Percentiles rank a stretch among this genome's conserved stretches.
Evolutionary conservation across 2,797 vertebrate species (phyloP).

Genomic region (Phylloscopus collybita): DNA sequence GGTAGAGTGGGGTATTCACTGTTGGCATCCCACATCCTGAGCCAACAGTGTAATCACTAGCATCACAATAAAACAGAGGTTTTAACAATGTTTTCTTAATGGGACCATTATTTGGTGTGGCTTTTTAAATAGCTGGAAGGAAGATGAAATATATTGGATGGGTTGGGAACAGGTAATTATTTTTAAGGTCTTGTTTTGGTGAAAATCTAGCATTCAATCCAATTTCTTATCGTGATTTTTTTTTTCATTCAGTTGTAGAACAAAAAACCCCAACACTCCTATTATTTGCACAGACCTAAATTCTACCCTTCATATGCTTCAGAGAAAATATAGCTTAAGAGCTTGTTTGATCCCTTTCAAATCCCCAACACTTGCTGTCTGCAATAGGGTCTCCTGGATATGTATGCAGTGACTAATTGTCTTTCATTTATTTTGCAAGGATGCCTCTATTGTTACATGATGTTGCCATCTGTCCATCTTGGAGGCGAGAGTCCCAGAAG

Average conservation of each 20-base stretch:
- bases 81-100: not conserved
- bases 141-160: not conserved
- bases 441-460: not conserved
- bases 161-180: not conserved
- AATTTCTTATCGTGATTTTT: not conserved
- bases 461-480: not conserved
- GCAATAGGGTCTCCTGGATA: not conserved
- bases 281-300: not conserved
- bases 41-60: not conserved
- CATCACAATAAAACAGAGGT: not conserved
- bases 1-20: not conserved
- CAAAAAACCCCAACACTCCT: not conserved
- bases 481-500: not conserved
- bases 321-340: not conserved
- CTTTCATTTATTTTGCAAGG: conserved; percentile 11
- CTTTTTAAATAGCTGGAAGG: not conserved
- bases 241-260: not conserved
- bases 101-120: not conserved
- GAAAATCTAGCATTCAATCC: not conserved
- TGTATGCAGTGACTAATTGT: not conserved
- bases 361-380: not conserved
- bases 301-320: not conserved
- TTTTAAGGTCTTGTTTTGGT: not conserved
- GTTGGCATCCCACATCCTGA: not conserved
- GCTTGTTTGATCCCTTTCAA: not conserved